These are phyloP conservation scores for Ectropis crepuscularia DNA, from an alignment of 2,888 invertebrate genomes.

Conservation along the genomic window DNA sequence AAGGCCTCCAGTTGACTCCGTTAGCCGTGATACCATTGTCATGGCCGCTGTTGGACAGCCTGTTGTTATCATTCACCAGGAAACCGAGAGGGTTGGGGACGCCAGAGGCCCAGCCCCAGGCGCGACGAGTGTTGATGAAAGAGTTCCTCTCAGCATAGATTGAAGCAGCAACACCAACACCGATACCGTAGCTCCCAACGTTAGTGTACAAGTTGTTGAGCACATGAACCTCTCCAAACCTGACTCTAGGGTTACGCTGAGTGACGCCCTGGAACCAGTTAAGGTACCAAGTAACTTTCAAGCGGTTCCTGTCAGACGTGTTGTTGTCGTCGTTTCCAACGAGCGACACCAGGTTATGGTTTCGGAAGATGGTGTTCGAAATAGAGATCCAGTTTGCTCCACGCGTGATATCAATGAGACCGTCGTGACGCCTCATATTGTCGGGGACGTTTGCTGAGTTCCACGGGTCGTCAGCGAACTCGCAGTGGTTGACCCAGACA, in stretches of 20 bases:
- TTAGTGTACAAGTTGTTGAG: constrained; percentile 28
- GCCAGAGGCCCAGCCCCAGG: no score
- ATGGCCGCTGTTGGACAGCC: not conserved
- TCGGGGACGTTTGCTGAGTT: constrained; percentile 14
- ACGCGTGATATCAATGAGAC: constrained; percentile 24
- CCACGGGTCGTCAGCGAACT: constrained; percentile 38
- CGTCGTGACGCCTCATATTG: constrained; percentile 30
- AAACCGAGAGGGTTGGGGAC: no score
- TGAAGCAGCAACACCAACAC: no score
- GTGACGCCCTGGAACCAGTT: constrained; percentile 31
- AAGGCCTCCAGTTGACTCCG: constrained; percentile 2
- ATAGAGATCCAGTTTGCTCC: constrained; percentile 24
- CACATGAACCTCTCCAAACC: constrained; percentile 26
- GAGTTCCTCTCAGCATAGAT: constrained; percentile 17
- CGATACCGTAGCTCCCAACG: no score
- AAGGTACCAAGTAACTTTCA: constrained; percentile 25
- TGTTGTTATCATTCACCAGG: no score
- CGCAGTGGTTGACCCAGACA: constrained; percentile 35
- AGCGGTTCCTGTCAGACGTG: constrained; percentile 20
- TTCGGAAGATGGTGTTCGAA: constrained; percentile 35
- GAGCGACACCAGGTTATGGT: constrained; percentile 26
- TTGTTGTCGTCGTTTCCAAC: constrained; percentile 28
- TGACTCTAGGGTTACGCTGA: constrained; percentile 25
- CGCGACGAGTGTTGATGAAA: constrained; percentile 9
- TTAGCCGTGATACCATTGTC: constrained; percentile 11